Evolutionary conservation across 1,140 invertebrate species (phyloP), one percentile per base, ranked within the genome.

Genomic region (Trichonephila clavipes): DNA sequence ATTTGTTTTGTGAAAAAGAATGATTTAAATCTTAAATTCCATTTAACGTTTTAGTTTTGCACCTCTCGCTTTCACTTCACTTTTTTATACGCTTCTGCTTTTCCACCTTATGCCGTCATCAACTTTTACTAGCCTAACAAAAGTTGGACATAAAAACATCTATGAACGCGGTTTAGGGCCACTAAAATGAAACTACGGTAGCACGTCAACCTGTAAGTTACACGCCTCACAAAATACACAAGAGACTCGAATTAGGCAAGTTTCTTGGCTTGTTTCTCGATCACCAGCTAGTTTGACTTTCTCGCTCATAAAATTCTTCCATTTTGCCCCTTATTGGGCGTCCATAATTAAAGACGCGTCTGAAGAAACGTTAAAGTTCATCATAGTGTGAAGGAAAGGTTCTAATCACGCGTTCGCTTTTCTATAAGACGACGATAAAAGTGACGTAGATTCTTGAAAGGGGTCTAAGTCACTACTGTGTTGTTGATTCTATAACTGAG

Each of bases 191-290:
- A 59, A 59, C 51, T 81, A 18, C 28, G 44, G 62, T 72, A 69
- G 64, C 88, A 28, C 51, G n/a, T 58, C 88, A 58, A 77, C 88
- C 44, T 77, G 40, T 34, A 34, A 44, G 61, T 90, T 77, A 90
- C 59, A 77, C 88, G 88, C 66, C 34, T 81, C 88, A 59, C 88
- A 77, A 90, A 77, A 90, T 90, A 81, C 88, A 28, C 88, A 90
- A 81, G 88, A 81, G 88, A 90, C 66, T 7, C 24, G 69, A 90
- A 59, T 90, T 77, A 88, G 87, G 21, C 21, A 34, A 61, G 16
- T 51, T 77, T 77, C 88, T 59, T 40, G 34, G 51, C 24, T 81
- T 90, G 24, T 72, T 51, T 61, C 44, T 16, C n/a, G 44, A 88
- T 59, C 44, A 21, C 44, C 14, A 44, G 34, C n/a, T 69, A 77